Evolutionary conservation across 2,797 vertebrate genomes (phyloP), one percentile per base, ranked within the genome.

Genomic region (Falco berigora): DNA sequence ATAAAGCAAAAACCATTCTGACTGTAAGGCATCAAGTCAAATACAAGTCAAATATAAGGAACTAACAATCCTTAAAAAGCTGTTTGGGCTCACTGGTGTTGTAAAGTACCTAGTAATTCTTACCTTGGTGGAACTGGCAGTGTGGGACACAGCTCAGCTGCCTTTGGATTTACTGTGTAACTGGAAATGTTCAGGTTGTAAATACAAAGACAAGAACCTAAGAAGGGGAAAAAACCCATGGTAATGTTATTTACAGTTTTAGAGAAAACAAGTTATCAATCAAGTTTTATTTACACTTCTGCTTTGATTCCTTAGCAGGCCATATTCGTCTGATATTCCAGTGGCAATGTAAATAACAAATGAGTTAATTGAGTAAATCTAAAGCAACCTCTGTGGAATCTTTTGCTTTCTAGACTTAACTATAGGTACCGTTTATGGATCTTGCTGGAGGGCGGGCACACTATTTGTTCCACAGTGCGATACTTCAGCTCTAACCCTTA

Each of bases 61-160:
- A 66, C 22, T 25, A 56, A 58, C 34, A 73, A 72, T 25, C 34
- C 22, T 15, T 49, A 58, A 71, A 58, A 75, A 59, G 38, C 12
- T 68, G 36, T 28, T 61, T 34, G 14, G 53, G 76, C 23, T 40
- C 58, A 17, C 62, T 50, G 32, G 36, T 22, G 18, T 50, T 42
- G 36, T 49, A 36, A 90, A 86, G 50, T 20, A 32, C 4, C 12
- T 27, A 7, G 14, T 47, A 86, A 80, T 66, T 40, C 92, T 96
- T 96, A 98, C 98, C 98, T 98, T 71, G 98, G 96, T 80, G 98
- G 98, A 86, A 98, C 97, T 5, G 98, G 98, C 10, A 98, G 94
- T 4, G 68, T 40, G 30, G 98, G 98, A 88, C 98, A 98, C 78
- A 98, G 53, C 13, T 94, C 93, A 74, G 87, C 79, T 91, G 95